phyloP scores from a whole-genome alignment of 2,797 vertebrate genomes.

The Sebastes glaucus region DNA sequence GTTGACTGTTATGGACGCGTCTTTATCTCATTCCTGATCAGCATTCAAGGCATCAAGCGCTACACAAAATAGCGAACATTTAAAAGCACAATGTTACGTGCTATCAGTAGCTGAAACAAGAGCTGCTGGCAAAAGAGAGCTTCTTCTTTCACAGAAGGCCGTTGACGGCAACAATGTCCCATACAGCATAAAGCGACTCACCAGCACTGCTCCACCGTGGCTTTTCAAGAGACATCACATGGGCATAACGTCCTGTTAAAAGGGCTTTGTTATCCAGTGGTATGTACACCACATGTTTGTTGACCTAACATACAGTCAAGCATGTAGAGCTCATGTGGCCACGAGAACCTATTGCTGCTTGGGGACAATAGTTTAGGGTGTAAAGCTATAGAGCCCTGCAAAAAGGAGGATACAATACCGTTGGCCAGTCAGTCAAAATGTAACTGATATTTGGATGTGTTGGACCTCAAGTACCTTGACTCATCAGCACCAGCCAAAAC shows the following conservation, averaged over 20 bases:
- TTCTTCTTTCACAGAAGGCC: background rate
- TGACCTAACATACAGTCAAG: background rate
- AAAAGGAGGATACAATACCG: background rate
- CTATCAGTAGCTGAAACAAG: background rate
- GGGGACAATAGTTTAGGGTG: background rate
- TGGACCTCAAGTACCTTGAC: background rate
- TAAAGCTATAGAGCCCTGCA: background rate
- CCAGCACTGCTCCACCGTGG: background rate
- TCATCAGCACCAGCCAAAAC: background rate
- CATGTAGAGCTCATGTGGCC: background rate
- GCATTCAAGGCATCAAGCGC: background rate
- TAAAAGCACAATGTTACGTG: background rate
- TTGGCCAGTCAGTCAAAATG: background rate
- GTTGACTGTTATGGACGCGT: no score
- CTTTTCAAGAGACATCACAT: conserved; percentile 14
- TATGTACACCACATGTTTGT: conserved; percentile 11
- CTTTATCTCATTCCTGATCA: background rate
- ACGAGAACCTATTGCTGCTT: background rate
- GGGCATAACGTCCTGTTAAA: background rate
- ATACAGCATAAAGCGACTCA: conserved; percentile 5
- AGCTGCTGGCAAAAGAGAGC: background rate
- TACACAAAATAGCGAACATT: background rate
- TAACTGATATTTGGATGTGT: background rate
- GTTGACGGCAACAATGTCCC: background rate
- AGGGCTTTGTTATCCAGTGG: conserved; percentile 22